Evolutionary conservation across 1,140 invertebrate genomes (phyloP).

Genomic region (Macrosteles quadrilineatus): DNA sequence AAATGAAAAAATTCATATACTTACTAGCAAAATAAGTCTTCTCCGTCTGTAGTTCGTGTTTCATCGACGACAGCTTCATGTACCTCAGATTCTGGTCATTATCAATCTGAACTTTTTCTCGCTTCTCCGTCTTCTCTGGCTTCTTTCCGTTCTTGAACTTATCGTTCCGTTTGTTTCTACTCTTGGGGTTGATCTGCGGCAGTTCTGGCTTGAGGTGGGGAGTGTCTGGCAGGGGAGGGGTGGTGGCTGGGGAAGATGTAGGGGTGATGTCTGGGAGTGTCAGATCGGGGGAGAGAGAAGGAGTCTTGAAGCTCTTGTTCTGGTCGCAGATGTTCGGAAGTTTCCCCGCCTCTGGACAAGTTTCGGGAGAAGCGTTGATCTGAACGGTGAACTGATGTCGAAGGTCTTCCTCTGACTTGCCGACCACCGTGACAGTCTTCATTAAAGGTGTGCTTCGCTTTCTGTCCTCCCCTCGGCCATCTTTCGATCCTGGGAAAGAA

Average conservation of each 20-base stretch:
- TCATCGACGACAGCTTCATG: conserved; percentile 13
- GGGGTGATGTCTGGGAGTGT: conserved; percentile 23
- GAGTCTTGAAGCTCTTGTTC: neutral
- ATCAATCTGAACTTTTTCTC: neutral
- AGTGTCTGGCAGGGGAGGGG: neutral
- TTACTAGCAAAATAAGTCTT: conserved; percentile 28
- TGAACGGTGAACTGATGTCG: conserved; percentile 41
- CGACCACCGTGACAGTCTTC: conserved; percentile 30
- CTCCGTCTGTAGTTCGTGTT: conserved; percentile 20
- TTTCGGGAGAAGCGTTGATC: conserved; percentile 41
- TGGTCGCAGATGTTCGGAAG: conserved; percentile 6
- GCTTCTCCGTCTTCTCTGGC: neutral
- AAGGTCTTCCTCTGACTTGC: conserved; percentile 35
- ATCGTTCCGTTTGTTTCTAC: neutral
- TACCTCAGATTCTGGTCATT: neutral
- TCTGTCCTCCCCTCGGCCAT: neutral
- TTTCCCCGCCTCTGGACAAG: neutral
- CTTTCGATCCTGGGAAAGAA: no score
- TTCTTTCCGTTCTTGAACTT: neutral
- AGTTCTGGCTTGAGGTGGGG: neutral
- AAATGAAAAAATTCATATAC: no score
- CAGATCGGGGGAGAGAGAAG: conserved; percentile 7
- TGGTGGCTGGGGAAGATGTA: conserved; percentile 8
- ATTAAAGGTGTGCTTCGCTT: neutral
- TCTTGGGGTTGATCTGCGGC: conserved; percentile 6